These are phyloP conservation scores for Drosophila paranaensis DNA, from an alignment of 2,888 invertebrate species.

Conservation along the genomic window DNA sequence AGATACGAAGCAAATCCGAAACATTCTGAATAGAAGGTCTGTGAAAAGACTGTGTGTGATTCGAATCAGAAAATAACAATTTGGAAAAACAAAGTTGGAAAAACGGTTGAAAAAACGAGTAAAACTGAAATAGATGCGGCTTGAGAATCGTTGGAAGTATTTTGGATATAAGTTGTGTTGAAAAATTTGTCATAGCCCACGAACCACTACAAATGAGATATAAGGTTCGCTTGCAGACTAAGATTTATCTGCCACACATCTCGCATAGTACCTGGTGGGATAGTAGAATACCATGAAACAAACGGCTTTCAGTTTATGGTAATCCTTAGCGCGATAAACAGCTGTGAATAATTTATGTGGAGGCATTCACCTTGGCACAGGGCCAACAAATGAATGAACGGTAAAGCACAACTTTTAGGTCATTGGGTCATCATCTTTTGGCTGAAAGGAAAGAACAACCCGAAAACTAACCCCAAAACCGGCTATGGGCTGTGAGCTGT, in stretches of 20 bases:
- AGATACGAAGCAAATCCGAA: background rate
- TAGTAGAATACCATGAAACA: slow-evolving; percentile 31
- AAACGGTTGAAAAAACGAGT: slow-evolving; percentile 64
- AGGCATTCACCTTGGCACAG: slow-evolving; percentile 12
- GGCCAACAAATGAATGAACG: slow-evolving; percentile 12
- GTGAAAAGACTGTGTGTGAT: background rate
- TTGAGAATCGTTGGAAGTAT: too few species aligned
- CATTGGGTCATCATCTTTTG: slow-evolving; percentile 61
- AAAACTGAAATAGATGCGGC: slow-evolving; percentile 1
- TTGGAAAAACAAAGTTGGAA: slow-evolving; percentile 72
- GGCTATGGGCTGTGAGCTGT: background rate
- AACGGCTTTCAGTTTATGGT: slow-evolving; percentile 15
- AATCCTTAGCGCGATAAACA: slow-evolving; percentile 45
- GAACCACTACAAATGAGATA: slow-evolving; percentile 68
- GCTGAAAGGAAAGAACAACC: slow-evolving; percentile 7
- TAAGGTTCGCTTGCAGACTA: slow-evolving; percentile 64
- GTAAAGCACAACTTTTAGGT: slow-evolving; percentile 54
- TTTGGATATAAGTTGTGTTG: slow-evolving; percentile 1
- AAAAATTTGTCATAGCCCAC: slow-evolving; percentile 11
- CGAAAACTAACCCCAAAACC: slow-evolving; percentile 28
- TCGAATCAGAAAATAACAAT: slow-evolving; percentile 49
- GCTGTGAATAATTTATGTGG: slow-evolving; percentile 37
- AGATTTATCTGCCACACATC: slow-evolving; percentile 56
- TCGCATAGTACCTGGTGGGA: slow-evolving; percentile 44
- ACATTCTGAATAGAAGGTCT: background rate